phyloP scores from a whole-genome alignment of 2,113 vertebrate species.

The Petroica traversi region DNA sequence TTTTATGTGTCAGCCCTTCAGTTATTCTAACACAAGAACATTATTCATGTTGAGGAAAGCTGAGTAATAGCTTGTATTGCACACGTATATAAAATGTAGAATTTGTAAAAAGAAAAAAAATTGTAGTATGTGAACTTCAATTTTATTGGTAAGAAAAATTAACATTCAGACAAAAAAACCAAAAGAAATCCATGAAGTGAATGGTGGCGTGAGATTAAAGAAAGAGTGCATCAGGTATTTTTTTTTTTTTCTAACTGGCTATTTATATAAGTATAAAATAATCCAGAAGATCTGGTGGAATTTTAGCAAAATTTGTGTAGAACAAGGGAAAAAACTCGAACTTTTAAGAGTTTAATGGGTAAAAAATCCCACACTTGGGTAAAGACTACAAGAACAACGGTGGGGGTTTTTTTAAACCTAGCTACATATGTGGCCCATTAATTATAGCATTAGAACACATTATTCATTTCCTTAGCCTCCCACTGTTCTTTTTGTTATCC shows the following conservation, averaged over 20 bases:
- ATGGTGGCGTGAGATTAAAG: background rate
- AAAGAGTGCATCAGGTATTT: background rate
- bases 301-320: background rate
- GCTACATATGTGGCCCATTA: background rate
- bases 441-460: background rate
- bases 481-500: background rate
- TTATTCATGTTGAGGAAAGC: background rate
- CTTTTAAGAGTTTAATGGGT: background rate
- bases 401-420: background rate
- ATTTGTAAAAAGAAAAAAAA: background rate
- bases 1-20: background rate
- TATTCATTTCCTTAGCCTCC: background rate
- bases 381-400: background rate
- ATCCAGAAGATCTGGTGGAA: background rate
- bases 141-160: background rate
- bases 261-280: background rate
- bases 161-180: background rate
- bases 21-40: background rate
- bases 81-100: background rate
- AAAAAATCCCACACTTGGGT: background rate
- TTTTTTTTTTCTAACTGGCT: background rate
- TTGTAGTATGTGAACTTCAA: background rate
- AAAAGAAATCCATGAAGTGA: background rate
- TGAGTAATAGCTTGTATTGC: background rate
- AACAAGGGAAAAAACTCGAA: background rate